Base-by-base conservation (phyloP, 2,113 vertebrate species). In the Corythoichthys haematopterus region DNA sequence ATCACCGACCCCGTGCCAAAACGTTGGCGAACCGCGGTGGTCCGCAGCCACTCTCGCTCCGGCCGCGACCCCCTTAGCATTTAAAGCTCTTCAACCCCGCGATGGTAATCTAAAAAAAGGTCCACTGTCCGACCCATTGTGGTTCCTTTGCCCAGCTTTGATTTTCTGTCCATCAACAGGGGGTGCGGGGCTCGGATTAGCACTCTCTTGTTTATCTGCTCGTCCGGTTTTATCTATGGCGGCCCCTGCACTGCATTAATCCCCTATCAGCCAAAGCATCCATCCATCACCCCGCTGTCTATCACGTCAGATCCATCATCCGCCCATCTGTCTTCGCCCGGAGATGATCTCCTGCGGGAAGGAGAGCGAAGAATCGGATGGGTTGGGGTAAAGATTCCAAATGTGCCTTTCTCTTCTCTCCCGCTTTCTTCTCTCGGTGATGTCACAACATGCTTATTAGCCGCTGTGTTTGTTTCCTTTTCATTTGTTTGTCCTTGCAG, bases 271-370 rank as follows among this genome's bases (percentile, higher is more conserved):
- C 84, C 87, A 47, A 61, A 70, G 82, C 71, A 79, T 82, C 86
- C 89, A 92, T 93, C 91, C 90, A 90, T 92, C 91, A 91, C 81
- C 81, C 82, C 64, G 75, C 84, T 89, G 89, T 90, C 92, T 88
- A 87, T 91, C 88, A 89, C 80, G 85, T 91, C 89, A 90, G 83
- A 91, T 90, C 88, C 89, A 90, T 93, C 91, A 93, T 91, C 90
- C 85, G 75, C 86, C 90, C 91, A 92, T 92, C 90, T 91, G 91
- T 92, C 90, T 88, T 78, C 82, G 72, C 80, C 72, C 71, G 66
- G 74, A 67, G 46, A 74, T 72, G 82, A 78, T 69, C 60, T 46
- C 43, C 43, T 13, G 56, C 40, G 73, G 68, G 74, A 79, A 70
- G 80, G 74, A 85, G 77, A 65, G 74, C 63, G 66, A 69, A 81